Evolutionary conservation across 2,888 invertebrate genomes (phyloP), one percentile per base, ranked within the genome.

Genomic region (Brachylomia viminalis): DNA sequence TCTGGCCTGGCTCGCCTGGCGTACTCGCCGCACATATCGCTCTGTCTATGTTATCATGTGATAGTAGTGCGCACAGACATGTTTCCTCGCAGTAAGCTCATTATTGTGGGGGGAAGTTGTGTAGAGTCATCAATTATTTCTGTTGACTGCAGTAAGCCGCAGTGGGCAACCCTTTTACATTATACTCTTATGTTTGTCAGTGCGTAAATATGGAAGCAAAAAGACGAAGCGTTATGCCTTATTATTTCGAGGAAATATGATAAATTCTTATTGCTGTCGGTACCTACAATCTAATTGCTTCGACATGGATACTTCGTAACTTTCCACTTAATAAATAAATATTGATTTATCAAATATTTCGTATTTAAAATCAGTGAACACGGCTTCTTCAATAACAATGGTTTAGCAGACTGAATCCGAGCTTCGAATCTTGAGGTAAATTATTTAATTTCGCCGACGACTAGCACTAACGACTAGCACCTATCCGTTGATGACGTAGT

Each of bases 91-190:
- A 30, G 38, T 58, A 33, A 67, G 59, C 49, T 58, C 49, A 66
- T 49, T 69, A 52, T 7, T 58, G 33, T 23, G 49, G 42, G 30
- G 6, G 33, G 71, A 54, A 49, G 45, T 52, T 6, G 30, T 10
- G 27, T 77, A 11, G 17, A 68, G 49, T 61, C 59, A 47, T 70
- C 59, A 45, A 61, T 77, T 68, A 79, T 62, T 62, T 70, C 15
- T 30, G 79, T 17, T 47, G 8, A 13, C 52, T 27, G 42, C 33
- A 27, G 23, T 27, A 38, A 45, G 23, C 52, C 59, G 33, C 68
- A 17, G 13, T 7, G 45, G 8, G 45, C 23, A 33, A 30, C 45
- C 54, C 45, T 79, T 61, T 38, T n/a, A 33, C 27, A 62, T 47
- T 17, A 52, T 45, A 58, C 23, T 38, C 54, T 47, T 45, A 23